Evolutionary conservation across 2,888 invertebrate genomes (phyloP), one percentile per base, ranked within the genome.

Genomic region (Therioaphis trifolii): DNA sequence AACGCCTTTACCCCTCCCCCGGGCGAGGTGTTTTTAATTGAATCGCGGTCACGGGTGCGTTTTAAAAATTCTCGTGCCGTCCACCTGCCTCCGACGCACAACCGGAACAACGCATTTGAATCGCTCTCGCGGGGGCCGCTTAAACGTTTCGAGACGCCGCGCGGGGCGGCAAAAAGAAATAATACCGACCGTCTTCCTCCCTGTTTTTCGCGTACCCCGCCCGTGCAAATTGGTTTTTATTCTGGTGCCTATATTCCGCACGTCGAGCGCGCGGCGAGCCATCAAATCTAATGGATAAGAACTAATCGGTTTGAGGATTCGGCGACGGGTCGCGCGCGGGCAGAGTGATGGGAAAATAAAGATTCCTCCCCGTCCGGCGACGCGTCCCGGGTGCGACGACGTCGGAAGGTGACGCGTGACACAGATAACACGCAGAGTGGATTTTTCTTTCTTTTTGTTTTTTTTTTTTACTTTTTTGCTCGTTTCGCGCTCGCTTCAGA

Each of bases 271-370:
- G 43, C 75, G 61, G 43, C 9, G 27, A n/a, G 40, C 40, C 29
- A 49, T 76, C 76, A 63, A 76, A 76, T 76, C 76, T 21, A 76
- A 76, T 46, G 76, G 76, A 49, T 29, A 21, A 63, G 49, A 46
- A 76, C 11, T 75, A 75, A 75, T 75, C 61, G 75, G 58, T 43
- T 75, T 66, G 11, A 43, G 43, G n/a, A 27, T 35, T 55, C 21
- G 21, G 14, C 71, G 71, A 4, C 0, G 29, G n/a, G 3, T 4
- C 27, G 27, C 14, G 3, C n/a, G 9, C 15, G 35, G 35, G 29
- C 14, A 4, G 27, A 46, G 43, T 27, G 61, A 61, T 63, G 61
- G 63, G 24, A 61, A 61, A 76, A 63, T 61, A 24, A 63, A 76
- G 27, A 46, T 29, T 29, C 40, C 76, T 76, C 27, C 3, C n/a